A percentile compares a stretch with the other conserved stretches of the same genome.
phyloP scores from a whole-genome alignment of 2,888 invertebrate genomes.

The Tinea pellionella region DNA sequence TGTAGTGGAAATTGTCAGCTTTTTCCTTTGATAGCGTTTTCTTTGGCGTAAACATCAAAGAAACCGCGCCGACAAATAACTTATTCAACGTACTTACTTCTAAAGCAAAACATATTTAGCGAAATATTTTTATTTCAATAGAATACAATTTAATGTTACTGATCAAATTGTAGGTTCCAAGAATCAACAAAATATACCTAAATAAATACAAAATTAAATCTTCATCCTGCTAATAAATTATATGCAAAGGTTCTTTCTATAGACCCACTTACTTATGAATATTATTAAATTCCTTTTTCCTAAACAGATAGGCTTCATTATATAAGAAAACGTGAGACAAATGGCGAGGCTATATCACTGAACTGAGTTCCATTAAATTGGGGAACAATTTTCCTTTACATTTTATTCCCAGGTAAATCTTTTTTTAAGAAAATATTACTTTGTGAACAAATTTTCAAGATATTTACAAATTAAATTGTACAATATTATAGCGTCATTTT shows the following conservation, averaged over 20 bases:
- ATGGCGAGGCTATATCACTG: background rate
- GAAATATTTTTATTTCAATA: background rate
- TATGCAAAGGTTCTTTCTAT: background rate
- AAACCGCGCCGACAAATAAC: background rate
- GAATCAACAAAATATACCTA: background rate
- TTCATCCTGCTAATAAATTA: background rate
- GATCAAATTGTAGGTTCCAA: background rate
- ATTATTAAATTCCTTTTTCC: background rate
- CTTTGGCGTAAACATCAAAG: background rate
- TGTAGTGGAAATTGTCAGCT: background rate
- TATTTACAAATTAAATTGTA: background rate
- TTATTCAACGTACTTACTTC: background rate
- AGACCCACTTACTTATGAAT: background rate
- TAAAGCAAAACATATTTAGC: background rate
- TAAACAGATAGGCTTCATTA: slow-evolving; percentile 13
- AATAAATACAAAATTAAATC: too few relatives aligned
- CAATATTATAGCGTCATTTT: slow-evolving; percentile 1
- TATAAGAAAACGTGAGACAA: slow-evolving; percentile 14
- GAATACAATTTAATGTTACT: background rate
- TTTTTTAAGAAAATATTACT: background rate
- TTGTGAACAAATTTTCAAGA: slow-evolving; percentile 7
- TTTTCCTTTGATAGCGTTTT: background rate
- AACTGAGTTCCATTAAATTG: background rate
- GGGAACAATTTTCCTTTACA: background rate
- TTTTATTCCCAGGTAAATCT: background rate